Evolutionary conservation across 2,888 invertebrate species (phyloP), one percentile per base, ranked within the genome.

Genomic region (Campaea margaritaria): DNA sequence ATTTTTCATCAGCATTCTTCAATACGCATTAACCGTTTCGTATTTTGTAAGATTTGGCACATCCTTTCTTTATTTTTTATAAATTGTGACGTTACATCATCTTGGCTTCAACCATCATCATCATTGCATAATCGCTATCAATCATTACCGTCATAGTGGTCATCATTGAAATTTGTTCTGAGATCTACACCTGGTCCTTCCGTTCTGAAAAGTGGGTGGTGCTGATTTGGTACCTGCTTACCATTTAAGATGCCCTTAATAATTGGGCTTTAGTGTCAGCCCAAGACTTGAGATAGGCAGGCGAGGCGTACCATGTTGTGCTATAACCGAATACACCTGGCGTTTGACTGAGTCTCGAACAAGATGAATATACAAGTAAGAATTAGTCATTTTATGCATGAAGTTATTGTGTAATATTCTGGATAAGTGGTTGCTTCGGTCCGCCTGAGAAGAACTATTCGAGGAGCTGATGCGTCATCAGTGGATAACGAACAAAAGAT

Each of bases 1-100:
- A 12, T 52, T 43, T 49, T 49, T 56, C 38, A 44, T 49, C 48
- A 44, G 11, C 15, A 28, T 43, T 49, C n/a, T 43, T 11, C 27
- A 56, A 56, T 42, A 43, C 15, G 36, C 55, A 36, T 36, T 34
- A 13, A 34, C 36, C 42, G 43, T 13, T 36, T 42, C n/a, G 21
- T 36, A 34, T 34, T 34, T 42, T 41, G 41, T 14, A n/a, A 41
- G 28, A 38, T 56, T 48, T 14, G 7, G 48, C 36, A 48, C 27
- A 44, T 38, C 15, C 21, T 13, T 48, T 44, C 38, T 28, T 42
- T 12, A 9, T 38, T 50, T 27, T 12, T 11, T 41, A 15, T 48
- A 15, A n/a, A 28, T 39, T 53, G 27, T 46, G 10, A 57, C 14
- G 39, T 50, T 50, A 36, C 31, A 27, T 41, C 21, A 55, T 47